Conservation (phyloP, 2,888 invertebrate genomes). For the Cheilosia variabilis region DNA sequence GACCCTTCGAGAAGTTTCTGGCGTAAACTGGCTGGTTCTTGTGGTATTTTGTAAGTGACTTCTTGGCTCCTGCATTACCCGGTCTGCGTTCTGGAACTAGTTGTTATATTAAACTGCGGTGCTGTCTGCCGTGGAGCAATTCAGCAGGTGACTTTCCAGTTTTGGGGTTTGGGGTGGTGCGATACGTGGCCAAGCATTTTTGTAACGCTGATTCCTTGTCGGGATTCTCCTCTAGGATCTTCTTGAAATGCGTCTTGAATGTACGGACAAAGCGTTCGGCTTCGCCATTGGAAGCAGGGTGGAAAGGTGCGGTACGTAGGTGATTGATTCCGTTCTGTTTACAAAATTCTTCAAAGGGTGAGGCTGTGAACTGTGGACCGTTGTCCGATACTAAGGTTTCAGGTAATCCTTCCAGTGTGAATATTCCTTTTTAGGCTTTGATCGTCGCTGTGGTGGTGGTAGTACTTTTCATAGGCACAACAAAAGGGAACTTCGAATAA, state of each 20-base stretch:
- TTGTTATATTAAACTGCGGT: not conserved
- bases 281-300: constrained; percentile 71
- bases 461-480: constrained; percentile 25
- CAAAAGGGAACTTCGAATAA: constrained; percentile 35
- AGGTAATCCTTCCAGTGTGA: constrained; percentile 45
- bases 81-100: not conserved
- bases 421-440: constrained; percentile 15
- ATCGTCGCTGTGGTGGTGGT: constrained; percentile 20
- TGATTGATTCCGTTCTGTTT: constrained; percentile 75
- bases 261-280: constrained; percentile 69
- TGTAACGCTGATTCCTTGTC: not conserved
- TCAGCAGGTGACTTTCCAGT: constrained; percentile 20
- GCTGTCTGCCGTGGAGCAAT: not conserved
- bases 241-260: not conserved
- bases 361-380: constrained; percentile 72
- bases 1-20: constrained; percentile 19
- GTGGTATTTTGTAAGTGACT: not conserved
- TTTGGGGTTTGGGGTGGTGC: constrained; percentile 7
- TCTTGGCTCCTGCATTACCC: not conserved
- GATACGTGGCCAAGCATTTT: not conserved
- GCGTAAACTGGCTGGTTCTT: not conserved
- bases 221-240: not conserved
- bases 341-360: constrained; percentile 74
- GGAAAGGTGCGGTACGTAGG: constrained; percentile 72
- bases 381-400: constrained; percentile 76